Base-by-base conservation (phyloP, 1,140 invertebrate genomes). In the Formica exsecta region DNA sequence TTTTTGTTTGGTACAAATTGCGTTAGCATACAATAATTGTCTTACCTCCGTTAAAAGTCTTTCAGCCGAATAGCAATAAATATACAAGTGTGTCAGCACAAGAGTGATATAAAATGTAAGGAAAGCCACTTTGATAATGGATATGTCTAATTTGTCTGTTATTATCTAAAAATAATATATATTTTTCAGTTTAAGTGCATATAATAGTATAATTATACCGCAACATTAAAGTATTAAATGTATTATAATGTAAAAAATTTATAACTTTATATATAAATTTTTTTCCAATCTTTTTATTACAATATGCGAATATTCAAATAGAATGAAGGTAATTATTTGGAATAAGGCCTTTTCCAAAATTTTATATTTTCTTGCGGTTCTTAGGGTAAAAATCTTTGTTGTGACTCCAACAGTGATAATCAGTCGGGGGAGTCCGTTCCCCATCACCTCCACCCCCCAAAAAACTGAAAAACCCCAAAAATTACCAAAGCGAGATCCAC, bases 51-150 rank as follows among this genome's bases (percentile, higher is more conserved):
- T 13, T 0, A 84, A n/a, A 19, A 91, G 68, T 54, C 41, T 68
- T 38, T 91, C 86, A n/a, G 81, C 90, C 16, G 90, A 62, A 19
- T 91, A 85, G 57, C 90, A 91, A 41, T 91, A 91, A 54, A 86
- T 22, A n/a, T 73, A 91, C 9, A 90, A 22, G 3, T 83, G 83
- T 0, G 66, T 59, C 0, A 89, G 11, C 1, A 89, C 61, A n/a
- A 85, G 36, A 0, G 11, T 1, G 1, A 83, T 32, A 11, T 91
- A 91, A 2, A 85, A 44, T 1, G 38, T 16, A 0, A 91, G 7
- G n/a, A 89, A 86, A 57, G 77, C 64, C 2, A 76, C 51, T 48
- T 48, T 76, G 16, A 54, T 11, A 0, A 64, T 8, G 29, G 22
- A 80, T 4, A 66, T 61, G 0, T 77, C 38, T 8, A 57, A 51